Evolutionary conservation across 1,140 invertebrate species (phyloP), one percentile per base, ranked within the genome.

Genomic region (Chelonus insularis): DNA sequence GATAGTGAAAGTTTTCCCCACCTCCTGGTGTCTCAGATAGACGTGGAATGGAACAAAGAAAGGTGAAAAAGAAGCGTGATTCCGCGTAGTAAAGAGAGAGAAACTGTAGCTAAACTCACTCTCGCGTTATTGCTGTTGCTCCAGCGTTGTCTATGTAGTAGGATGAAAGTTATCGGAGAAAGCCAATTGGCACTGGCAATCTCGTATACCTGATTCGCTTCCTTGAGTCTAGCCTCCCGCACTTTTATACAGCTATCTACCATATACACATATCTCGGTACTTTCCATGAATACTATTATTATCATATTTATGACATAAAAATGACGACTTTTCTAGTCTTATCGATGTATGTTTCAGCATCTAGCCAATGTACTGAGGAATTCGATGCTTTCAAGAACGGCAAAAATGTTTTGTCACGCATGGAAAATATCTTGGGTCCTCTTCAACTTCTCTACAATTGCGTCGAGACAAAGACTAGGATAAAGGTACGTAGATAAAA

Each of bases 351-450:
- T 61, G 68, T 70, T 65, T 45, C 71, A 78, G 75, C 67, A 45
- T 60, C 68, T 4, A 68, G 66, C 34, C 0, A 48, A 16, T 65
- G 60, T 68, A n/a, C 6, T 18, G 18, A 12, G 16, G 51, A 23
- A 52, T n/a, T 14, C 8, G 14, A 37, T 4, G 34, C 16, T 32
- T 32, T 51, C 25, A 39, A 36, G 2, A 45, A 51, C 2, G 69
- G 47, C 4, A 82, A 72, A 37, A 90, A 90, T 73, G 72, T 92
- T 5, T 76, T 89, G 32, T 84, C 83, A 11, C 85, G 84, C 62
- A 90, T 92, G 84, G 80, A 85, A 21, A 75, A 70, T 4, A 71
- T 76, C 9, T 63, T 78, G 0, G 90, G 89, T 1, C 91, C 91
- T 0, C 74, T 92, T n/a, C 79, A 78, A 3, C 70, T 83, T 7